Percentiles rank a stretch among this genome's conserved stretches.
These are phyloP conservation scores for Himalopsyche kuldschensis DNA, from an alignment of 2,888 invertebrate genomes.

Conservation along the genomic window DNA sequence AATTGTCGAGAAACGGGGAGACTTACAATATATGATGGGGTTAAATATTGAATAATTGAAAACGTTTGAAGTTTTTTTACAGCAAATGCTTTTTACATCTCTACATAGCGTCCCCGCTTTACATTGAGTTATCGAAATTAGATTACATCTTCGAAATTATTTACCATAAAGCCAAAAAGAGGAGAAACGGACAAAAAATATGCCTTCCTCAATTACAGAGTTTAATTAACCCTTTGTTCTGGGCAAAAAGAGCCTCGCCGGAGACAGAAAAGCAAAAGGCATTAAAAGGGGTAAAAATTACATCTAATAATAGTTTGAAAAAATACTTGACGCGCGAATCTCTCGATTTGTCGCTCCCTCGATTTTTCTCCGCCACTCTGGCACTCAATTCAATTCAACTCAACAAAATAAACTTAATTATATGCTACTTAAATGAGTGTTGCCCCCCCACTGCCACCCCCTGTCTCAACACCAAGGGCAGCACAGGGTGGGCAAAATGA, in stretches of 20 bases:
- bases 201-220: conserved; percentile 36
- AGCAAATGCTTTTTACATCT: background rate
- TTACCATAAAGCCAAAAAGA: conserved; percentile 24
- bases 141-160: conserved; percentile 34
- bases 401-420: conserved; percentile 68
- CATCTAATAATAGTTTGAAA: conserved; percentile 35
- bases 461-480: conserved; percentile 1
- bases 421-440: conserved; percentile 72
- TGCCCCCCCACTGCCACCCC: conserved; percentile 43
- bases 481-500: conserved; percentile 1
- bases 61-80: background rate
- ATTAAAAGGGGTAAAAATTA: conserved; percentile 34
- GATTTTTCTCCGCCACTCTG: conserved; percentile 25
- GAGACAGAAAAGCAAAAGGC: conserved; percentile 27
- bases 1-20: too few relatives aligned
- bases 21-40: too few relatives aligned
- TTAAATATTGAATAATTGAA: background rate
- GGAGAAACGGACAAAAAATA: conserved; percentile 21
- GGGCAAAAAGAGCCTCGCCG: conserved; percentile 30
- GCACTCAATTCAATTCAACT: conserved; percentile 48
- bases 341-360: conserved; percentile 46
- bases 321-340: conserved; percentile 13
- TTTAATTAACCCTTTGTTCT: conserved; percentile 39
- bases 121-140: conserved; percentile 32
- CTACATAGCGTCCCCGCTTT: background rate